Conservation (phyloP, 2,888 invertebrate genomes). For the Syrphus vitripennis region DNA sequence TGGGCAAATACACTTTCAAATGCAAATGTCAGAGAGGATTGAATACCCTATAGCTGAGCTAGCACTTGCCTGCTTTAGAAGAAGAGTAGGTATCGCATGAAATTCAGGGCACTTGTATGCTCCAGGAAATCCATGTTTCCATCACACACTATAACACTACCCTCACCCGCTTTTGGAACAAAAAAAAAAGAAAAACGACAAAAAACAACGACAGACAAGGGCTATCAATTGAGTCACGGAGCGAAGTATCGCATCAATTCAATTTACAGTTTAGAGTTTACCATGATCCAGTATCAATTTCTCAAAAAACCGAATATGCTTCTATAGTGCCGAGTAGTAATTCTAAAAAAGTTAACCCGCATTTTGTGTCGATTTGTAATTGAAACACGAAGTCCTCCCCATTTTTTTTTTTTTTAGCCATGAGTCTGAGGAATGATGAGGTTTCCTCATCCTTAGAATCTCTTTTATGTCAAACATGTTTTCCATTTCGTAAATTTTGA, state of each 20-base stretch:
- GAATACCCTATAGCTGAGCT: background rate
- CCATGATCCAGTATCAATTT: constrained; percentile 54
- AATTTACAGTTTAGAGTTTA: constrained; percentile 5
- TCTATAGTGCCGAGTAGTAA: background rate
- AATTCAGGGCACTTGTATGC: constrained; percentile 54
- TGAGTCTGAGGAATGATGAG: background rate
- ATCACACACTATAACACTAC: background rate
- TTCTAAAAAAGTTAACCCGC: constrained; percentile 40
- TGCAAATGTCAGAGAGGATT: constrained; percentile 38
- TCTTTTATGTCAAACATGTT: constrained; percentile 47
- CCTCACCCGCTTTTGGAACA: background rate
- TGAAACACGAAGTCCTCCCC: constrained; percentile 44
- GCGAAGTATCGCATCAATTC: constrained; percentile 37
- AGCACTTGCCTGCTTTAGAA: background rate
- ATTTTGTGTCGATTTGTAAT: constrained; percentile 54
- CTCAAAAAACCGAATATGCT: background rate
- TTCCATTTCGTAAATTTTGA: constrained; percentile 9
- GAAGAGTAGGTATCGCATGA: background rate
- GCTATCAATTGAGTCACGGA: constrained; percentile 50
- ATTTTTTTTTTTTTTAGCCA: background rate
- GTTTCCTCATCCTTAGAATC: too few species aligned
- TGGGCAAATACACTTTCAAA: constrained; percentile 57
- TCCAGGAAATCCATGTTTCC: constrained; percentile 45
- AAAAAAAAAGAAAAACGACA: background rate
- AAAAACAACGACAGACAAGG: constrained; percentile 13